Percentiles rank a stretch among this genome's conserved stretches.
Evolutionary conservation across 2,888 invertebrate genomes (phyloP).

Genomic region (Ormyrus labotus): DNA sequence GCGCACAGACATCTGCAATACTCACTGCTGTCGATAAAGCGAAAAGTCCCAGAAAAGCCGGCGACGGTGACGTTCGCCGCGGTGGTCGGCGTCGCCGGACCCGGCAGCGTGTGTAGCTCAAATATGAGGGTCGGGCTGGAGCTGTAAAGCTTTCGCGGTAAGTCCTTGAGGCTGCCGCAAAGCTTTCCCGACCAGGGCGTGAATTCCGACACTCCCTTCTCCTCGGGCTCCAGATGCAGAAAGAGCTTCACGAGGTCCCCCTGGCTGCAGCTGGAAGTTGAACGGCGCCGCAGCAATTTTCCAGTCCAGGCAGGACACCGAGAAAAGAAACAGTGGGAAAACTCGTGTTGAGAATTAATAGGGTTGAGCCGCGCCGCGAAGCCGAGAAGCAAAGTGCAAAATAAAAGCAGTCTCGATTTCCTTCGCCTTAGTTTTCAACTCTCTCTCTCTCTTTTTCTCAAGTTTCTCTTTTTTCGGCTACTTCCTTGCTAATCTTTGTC

Average conservation of each 20-base stretch:
- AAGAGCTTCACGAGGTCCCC: constrained; percentile 89
- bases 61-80: constrained; percentile 78
- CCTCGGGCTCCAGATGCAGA: constrained; percentile 83
- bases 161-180: constrained; percentile 83
- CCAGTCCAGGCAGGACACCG: not conserved
- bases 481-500: constrained; percentile 36
- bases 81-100: constrained; percentile 77
- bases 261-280: constrained; percentile 80
- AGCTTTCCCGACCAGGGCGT: constrained; percentile 85
- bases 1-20: constrained; percentile 61
- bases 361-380: not conserved
- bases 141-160: constrained; percentile 85
- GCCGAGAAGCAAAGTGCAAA: constrained; percentile 28
- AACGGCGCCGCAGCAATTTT: not conserved
- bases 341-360: constrained; percentile 47
- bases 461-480: not conserved
- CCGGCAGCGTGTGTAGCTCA: constrained; percentile 82
- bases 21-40: constrained; percentile 88
- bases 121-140: constrained; percentile 85
- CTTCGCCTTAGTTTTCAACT: not conserved
- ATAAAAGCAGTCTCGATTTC: constrained; percentile 31
- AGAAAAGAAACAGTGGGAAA: constrained; percentile 23
- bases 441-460: not conserved
- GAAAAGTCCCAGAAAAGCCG: constrained; percentile 86
- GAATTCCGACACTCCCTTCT: constrained; percentile 84